Conservation (phyloP, 1,140 invertebrate species). For the Cotesia vestalis region DNA sequence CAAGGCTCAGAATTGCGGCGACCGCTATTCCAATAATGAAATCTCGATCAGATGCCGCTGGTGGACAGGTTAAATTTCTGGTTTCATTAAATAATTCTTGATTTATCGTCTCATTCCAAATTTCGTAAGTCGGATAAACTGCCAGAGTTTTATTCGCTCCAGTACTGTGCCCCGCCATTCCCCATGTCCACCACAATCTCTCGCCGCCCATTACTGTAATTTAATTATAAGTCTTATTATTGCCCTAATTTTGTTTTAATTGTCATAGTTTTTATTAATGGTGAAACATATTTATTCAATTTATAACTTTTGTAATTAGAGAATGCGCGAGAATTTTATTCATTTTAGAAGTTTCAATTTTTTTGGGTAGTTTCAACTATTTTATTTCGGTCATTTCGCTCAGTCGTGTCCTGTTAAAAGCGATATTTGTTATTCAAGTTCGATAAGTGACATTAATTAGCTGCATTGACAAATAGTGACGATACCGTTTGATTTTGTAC, state of each 20-base stretch:
- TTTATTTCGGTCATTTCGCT: no score
- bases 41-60: conserved; percentile 40
- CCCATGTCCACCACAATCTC: conserved; percentile 55
- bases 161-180: conserved; percentile 46
- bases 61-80: conserved; percentile 43
- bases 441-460: no score
- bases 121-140: conserved; percentile 36
- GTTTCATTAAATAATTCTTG: conserved; percentile 45
- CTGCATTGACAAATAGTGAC: no score
- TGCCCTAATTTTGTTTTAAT: background rate
- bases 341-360: no score
- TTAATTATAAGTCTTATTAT: conserved; percentile 9
- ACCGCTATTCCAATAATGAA: conserved; percentile 48
- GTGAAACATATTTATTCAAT: no score
- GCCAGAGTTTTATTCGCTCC: conserved; percentile 44
- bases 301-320: no score
- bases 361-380: no score
- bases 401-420: no score
- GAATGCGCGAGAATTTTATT: no score
- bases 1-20: conserved; percentile 55
- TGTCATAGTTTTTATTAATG: background rate
- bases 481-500: no score
- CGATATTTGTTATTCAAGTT: no score
- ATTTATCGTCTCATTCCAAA: conserved; percentile 45
- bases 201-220: conserved; percentile 50